Evolutionary conservation across 2,888 invertebrate genomes (phyloP), one percentile per base, ranked within the genome.

Genomic region (Coenonympha arcania): DNA sequence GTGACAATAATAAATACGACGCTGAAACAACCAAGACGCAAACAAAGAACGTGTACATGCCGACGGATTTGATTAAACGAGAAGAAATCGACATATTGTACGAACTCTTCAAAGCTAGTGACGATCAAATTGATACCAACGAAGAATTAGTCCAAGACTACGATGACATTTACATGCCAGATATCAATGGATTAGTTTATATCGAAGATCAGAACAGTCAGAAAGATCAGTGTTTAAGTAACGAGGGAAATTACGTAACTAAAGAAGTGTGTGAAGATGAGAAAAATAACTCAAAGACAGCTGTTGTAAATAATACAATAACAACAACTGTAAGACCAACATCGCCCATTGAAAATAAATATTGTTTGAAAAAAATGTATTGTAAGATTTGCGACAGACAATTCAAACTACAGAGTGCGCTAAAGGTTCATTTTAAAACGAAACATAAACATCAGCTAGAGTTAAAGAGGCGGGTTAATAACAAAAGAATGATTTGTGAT

Each of bases 301-400:
- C 15, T 4, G 44, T 42, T 46, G 36, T 43, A 47, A 40, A 48
- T 42, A 15, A 36, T 20, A 4, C 8, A 22, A 6, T 13, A 1
- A 11, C 13, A 15, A 15, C 40, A 47, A 39, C 8, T 5, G 49
- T 31, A 43, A 49, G 47, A 30, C 20, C 39, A 6, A 6, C 9
- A 15, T 55, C 57, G 1, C 50, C 54, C 1, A 33, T 46, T 28
- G 59, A 62, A 36, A 55, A 63, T 8, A 64, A 64, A 49, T 76
- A 66, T 49, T 71, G 76, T 55, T 47, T 75, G 11, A 64, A 69
- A 1, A 69, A 70, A 24, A 59, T 54, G 6, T 59, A 64, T 22
- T 84, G 83, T 47, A 71, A 73, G 50, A 61, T 72, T 48, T 84
- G 84, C 50, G 44, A 73, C 1, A 75, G 60, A 43, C 61, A 63